A percentile compares a stretch with the other conserved stretches of the same genome.
phyloP scores from a whole-genome alignment of 2,888 invertebrate species.

The Acrobasis suavella region DNA sequence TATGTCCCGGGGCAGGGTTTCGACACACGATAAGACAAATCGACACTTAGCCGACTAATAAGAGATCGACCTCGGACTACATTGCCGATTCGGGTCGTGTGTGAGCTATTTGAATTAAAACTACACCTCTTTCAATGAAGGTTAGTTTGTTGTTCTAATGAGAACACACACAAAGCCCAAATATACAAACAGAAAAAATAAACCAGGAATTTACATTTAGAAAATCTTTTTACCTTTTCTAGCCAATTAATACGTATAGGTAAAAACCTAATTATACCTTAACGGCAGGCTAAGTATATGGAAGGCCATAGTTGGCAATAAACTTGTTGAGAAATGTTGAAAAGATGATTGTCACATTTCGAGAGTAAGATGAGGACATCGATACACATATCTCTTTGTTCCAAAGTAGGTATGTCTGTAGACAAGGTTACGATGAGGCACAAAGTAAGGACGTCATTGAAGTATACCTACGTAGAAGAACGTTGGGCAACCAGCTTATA shows the following conservation, averaged over 20 bases:
- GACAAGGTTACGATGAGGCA: slow-evolving; percentile 36
- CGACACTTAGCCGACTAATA: slow-evolving; percentile 48
- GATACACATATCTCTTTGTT: slow-evolving; percentile 36
- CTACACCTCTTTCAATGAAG: slow-evolving; percentile 45
- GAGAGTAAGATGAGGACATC: slow-evolving; percentile 38
- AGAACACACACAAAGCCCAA: not conserved
- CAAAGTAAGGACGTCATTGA: slow-evolving; percentile 7
- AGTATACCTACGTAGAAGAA: not conserved
- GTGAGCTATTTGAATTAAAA: slow-evolving; percentile 55
- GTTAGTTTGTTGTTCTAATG: slow-evolving; percentile 39
- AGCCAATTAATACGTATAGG: too few species aligned
- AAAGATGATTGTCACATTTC: not conserved
- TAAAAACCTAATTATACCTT: not conserved
- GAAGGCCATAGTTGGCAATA: not conserved
- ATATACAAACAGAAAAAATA: too few species aligned
- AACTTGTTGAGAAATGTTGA: not conserved
- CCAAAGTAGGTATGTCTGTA: slow-evolving; percentile 38
- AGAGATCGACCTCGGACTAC: slow-evolving; percentile 60
- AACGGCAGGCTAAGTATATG: not conserved
- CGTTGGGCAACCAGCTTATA: slow-evolving; percentile 6
- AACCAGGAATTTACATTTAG: too few species aligned
- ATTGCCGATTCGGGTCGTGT: slow-evolving; percentile 56
- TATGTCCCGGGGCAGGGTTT: slow-evolving; percentile 55
- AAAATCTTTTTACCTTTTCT: too few species aligned
- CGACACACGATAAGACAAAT: slow-evolving; percentile 55